A percentile compares a stretch with the other conserved stretches of the same genome.
Conservation (phyloP, 2,888 invertebrate species). For the Ophonus ardosiacus region DNA sequence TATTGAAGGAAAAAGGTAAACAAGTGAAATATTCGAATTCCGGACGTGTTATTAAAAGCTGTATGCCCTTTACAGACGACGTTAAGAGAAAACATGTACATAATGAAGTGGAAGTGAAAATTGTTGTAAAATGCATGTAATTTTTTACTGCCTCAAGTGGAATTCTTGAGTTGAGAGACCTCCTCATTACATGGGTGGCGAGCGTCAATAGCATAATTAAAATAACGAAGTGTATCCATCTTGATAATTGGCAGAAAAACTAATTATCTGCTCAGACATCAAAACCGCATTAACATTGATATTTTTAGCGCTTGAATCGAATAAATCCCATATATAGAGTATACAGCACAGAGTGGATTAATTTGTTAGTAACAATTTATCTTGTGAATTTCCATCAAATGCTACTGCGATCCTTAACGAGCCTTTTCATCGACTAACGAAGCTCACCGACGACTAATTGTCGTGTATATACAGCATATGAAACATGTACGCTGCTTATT, state of each 20-base stretch:
- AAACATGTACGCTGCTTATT: conserved; percentile 59
- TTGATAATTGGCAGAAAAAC: conserved; percentile 29
- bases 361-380: conserved; percentile 52
- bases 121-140: not conserved
- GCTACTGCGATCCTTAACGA: conserved; percentile 46
- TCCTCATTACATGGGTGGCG: conserved; percentile 4
- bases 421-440: conserved; percentile 52
- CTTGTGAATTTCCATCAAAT: conserved; percentile 48
- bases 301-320: not conserved
- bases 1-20: too few species aligned
- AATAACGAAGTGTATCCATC: conserved; percentile 1
- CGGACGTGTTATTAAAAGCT: too few species aligned
- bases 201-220: conserved; percentile 19
- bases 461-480: conserved; percentile 48
- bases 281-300: conserved; percentile 9
- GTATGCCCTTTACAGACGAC: too few species aligned
- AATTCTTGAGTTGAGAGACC: not conserved
- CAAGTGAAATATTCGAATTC: too few species aligned
- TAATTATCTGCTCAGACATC: conserved; percentile 16
- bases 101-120: too few species aligned
- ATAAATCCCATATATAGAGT: conserved; percentile 30
- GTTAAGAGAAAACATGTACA: too few species aligned
- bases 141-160: not conserved
- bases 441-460: conserved; percentile 43
- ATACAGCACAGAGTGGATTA: not conserved